Conservation (phyloP, 2,797 vertebrate genomes). For the Poecilia wingei region DNA sequence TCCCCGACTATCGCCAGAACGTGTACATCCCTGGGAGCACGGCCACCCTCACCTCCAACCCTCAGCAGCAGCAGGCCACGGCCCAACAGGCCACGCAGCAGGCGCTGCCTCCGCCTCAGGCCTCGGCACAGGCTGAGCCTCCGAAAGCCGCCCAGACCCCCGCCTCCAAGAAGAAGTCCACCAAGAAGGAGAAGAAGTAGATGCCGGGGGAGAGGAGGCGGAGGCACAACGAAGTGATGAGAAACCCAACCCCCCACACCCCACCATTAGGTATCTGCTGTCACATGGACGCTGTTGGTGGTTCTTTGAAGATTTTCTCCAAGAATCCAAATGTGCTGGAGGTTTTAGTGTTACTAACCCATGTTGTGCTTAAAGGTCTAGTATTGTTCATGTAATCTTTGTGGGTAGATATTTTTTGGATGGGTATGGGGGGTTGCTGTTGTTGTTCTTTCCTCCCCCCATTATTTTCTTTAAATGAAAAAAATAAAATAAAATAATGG, state of each 20-base stretch:
- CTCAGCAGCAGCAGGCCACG: slow-evolving; percentile 86
- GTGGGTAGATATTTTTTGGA: slow-evolving; percentile 65
- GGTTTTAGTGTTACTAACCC: slow-evolving; percentile 57
- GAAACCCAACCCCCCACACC: slow-evolving; percentile 67
- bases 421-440: slow-evolving; percentile 68
- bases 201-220: slow-evolving; percentile 39
- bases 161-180: slow-evolving; percentile 97
- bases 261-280: slow-evolving; percentile 62
- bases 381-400: slow-evolving; percentile 62
- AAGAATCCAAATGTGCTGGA: slow-evolving; percentile 64
- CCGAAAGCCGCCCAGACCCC: slow-evolving; percentile 84
- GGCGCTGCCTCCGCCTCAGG: slow-evolving; percentile 78
- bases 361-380: slow-evolving; percentile 57
- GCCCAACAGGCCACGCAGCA: slow-evolving; percentile 86
- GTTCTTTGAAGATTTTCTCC: slow-evolving; percentile 54
- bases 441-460: slow-evolving; percentile 19
- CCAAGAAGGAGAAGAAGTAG: slow-evolving; percentile 98
- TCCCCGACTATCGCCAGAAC: slow-evolving; percentile 97
- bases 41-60: slow-evolving; percentile 91
- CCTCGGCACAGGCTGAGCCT: slow-evolving; percentile 74
- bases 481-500: slow-evolving; percentile 54
- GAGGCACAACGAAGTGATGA: slow-evolving; percentile 49
- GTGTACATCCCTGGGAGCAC: slow-evolving; percentile 98
- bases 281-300: slow-evolving; percentile 53
- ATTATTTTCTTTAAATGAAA: slow-evolving; percentile 40